These are phyloP conservation scores for Cotesia vestalis DNA, from an alignment of 1,140 invertebrate genomes.

Conservation along the genomic window DNA sequence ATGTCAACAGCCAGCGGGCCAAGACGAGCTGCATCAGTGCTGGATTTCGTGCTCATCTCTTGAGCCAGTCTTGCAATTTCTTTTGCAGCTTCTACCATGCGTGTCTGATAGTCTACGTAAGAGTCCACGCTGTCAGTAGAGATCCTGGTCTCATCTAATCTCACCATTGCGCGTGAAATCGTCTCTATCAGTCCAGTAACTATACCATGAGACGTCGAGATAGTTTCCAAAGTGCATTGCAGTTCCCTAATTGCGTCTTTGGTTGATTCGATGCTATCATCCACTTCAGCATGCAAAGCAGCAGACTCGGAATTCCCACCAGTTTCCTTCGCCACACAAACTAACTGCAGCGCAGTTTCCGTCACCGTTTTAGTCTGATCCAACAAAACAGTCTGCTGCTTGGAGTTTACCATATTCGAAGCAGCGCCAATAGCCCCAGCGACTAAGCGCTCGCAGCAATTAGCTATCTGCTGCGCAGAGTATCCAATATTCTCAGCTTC, in stretches of 20 bases:
- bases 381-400: constrained; percentile 87
- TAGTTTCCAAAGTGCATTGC: constrained; percentile 80
- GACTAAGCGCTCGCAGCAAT: constrained; percentile 87
- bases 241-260: constrained; percentile 86
- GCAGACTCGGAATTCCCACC: constrained; percentile 92
- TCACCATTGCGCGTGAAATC: constrained; percentile 84
- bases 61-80: constrained; percentile 93
- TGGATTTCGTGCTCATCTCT: constrained; percentile 89
- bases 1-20: constrained; percentile 85
- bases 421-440: constrained; percentile 85
- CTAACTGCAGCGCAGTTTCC: constrained; percentile 87
- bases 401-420: constrained; percentile 88
- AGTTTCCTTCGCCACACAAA: constrained; percentile 87
- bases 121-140: constrained; percentile 69
- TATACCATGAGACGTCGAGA: constrained; percentile 87
- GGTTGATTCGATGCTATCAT: constrained; percentile 81
- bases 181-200: constrained; percentile 89
- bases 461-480: constrained; percentile 81
- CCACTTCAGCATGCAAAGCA: constrained; percentile 82
- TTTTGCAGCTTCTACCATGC: constrained; percentile 93
- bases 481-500: constrained; percentile 95
- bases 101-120: constrained; percentile 96
- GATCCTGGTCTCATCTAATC: constrained; percentile 76
- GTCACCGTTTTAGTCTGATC: constrained; percentile 95
- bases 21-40: constrained; percentile 74